A percentile compares a stretch with the other conserved stretches of the same genome.
Conservation (phyloP, 2,888 invertebrate species). For the Nomada ferruginata region DNA sequence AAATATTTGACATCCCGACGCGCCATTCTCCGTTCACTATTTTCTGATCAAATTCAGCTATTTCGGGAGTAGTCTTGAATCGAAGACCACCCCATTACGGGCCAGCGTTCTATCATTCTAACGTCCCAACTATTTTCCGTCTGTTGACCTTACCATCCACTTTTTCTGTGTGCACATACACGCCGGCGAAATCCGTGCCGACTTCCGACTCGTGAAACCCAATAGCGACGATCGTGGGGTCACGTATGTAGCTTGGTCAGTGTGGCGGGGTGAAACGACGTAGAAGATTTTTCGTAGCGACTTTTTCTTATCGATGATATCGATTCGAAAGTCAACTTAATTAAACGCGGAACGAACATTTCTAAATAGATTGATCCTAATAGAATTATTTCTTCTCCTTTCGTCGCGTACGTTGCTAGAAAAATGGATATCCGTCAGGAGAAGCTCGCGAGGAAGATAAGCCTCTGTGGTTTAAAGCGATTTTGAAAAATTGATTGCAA, state of each 20-base stretch:
- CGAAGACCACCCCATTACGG: background rate
- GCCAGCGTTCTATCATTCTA: background rate
- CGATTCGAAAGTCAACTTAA: background rate
- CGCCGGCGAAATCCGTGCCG: background rate
- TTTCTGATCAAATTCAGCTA: background rate
- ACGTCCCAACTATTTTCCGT: constrained; percentile 8
- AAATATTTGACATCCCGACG: background rate
- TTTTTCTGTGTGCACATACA: background rate
- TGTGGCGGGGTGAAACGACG: constrained; percentile 11
- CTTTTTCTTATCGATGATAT: background rate
- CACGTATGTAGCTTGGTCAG: background rate
- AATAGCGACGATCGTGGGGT: constrained; percentile 8
- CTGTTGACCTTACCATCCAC: constrained; percentile 10
- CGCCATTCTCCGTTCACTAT: background rate
- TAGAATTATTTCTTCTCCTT: background rate
- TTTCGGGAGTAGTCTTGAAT: background rate
- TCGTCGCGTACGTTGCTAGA: background rate
- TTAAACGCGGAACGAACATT: background rate
- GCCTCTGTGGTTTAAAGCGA: no score
- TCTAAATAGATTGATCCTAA: background rate
- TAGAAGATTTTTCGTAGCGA: background rate
- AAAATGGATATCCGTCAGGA: background rate
- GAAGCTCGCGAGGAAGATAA: background rate
- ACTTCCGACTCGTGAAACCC: constrained; percentile 4
- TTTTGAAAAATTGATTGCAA: no score